Percentiles rank a stretch among this genome's conserved stretches.
Evolutionary conservation across 1,140 invertebrate species (phyloP).

Genomic region (Atta colombica): DNA sequence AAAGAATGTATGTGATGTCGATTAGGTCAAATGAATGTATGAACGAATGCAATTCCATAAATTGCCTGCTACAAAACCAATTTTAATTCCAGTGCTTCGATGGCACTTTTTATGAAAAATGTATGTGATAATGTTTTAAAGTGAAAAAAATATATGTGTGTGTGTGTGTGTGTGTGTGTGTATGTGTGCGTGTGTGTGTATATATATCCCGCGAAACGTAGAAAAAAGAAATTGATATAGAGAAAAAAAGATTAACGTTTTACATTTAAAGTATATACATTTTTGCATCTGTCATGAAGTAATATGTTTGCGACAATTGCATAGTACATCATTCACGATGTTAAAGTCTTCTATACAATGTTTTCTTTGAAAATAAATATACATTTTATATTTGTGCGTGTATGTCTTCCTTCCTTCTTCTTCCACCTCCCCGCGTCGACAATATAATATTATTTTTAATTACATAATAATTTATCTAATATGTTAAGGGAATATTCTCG

Average conservation of each 20-base stretch:
- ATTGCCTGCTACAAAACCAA: constrained; percentile 31
- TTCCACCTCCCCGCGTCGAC: too few relatives aligned
- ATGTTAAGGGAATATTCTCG: too few relatives aligned
- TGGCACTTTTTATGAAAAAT: constrained; percentile 7
- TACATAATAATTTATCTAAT: too few relatives aligned
- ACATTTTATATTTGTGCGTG: not conserved
- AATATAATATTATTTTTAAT: too few relatives aligned
- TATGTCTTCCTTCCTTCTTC: too few relatives aligned
- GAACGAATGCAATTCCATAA: constrained; percentile 5
- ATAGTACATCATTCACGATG: not conserved
- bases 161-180: too few relatives aligned
- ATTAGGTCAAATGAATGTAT: not conserved
- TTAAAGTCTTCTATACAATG: constrained; percentile 2
- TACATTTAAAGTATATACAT: constrained; percentile 7
- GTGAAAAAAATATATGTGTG: not conserved
- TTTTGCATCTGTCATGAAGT: not conserved
- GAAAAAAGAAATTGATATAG: not conserved
- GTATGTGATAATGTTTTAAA: constrained; percentile 3
- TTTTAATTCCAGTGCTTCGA: not conserved
- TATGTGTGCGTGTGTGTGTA: too few relatives aligned
- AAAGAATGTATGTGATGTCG: not conserved
- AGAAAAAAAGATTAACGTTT: not conserved
- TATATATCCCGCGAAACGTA: not conserved
- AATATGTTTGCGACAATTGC: constrained; percentile 18
- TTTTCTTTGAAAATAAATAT: constrained; percentile 10